Base-by-base conservation (phyloP, 2,888 invertebrate genomes). In the Micropterix aruncella region DNA sequence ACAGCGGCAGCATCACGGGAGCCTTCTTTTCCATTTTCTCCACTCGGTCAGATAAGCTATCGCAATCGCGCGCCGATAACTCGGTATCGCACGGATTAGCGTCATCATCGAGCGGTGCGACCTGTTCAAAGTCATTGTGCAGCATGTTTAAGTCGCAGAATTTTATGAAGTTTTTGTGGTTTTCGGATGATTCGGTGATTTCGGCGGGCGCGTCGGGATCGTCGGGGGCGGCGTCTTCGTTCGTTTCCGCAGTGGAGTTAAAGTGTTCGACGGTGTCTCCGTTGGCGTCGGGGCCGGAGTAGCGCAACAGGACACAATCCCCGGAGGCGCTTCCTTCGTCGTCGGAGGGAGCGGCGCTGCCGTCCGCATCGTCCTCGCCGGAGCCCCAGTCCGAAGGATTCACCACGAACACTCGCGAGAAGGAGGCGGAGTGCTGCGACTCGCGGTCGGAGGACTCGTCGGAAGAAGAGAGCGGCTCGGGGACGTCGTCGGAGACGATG, bases 351-450 rank as follows among this genome's bases (percentile, higher is more conserved):
- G 27, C 75, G 38, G 77, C 75, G 45, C 71, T 71, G 49, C 71
- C 70, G 49, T 74, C 75, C 1, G 75, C 76, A 45, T 75, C 74
- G 52, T 73, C 69, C 44, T 78, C 76, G 43, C 75, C 77, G 1
- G 75, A 77, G 2, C 77, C 77, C 4, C 77, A 76, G 42, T 74
- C 72, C 16, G 65, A 66, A 4, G 77, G 77, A 54, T 82, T 82
- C 16, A 82, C 80, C 1, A 81, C 75, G 56, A 81, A 81, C 15
- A 82, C 78, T 44, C 79, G 73, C 27, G 79, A 78, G 55, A 82
- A 83, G 5, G 27, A 27, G 12, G 27, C 27, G 27, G 27, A 27
- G 42, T 62, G 58, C 2, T 67, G 65, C 56, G 70, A 64, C 59
- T 78, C 56, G 59, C 77, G 56, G 59, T 76, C 51, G 57, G 71